These are phyloP conservation scores for Gadopsis bispinosus DNA, from an alignment of 2,797 vertebrate genomes.

Conservation along the genomic window DNA sequence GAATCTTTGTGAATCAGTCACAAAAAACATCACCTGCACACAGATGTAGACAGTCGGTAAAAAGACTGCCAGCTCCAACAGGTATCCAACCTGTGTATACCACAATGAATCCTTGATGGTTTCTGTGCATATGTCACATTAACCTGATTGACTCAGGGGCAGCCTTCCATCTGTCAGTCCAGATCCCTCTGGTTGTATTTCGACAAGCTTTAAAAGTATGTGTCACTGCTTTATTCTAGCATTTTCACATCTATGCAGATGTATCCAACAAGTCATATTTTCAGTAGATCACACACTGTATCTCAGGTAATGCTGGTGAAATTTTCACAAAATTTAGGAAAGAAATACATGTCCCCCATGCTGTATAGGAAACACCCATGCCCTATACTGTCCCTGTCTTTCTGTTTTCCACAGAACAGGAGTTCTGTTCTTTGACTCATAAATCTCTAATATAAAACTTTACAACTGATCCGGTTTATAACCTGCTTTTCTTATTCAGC, in stretches of 20 bases:
- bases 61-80: not conserved
- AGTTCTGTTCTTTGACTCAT: not conserved
- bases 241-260: not conserved
- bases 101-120: not conserved
- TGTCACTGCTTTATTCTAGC: not conserved
- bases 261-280: not conserved
- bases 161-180: slow-evolving; percentile 2
- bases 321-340: not conserved
- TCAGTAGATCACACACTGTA: too few relatives aligned
- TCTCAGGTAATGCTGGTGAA: not conserved
- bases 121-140: slow-evolving; percentile 4
- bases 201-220: not conserved
- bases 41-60: not conserved
- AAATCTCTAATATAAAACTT: not conserved
- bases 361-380: not conserved
- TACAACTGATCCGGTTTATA: not conserved
- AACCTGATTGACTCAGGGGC: not conserved
- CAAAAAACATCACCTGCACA: not conserved
- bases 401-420: not conserved
- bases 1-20: not conserved
- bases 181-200: slow-evolving; percentile 1
- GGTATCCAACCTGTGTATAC: not conserved
- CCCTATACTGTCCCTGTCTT: not conserved
- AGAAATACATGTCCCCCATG: not conserved
- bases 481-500: not conserved